Evolutionary conservation across 2,113 vertebrate genomes (phyloP).

Genomic region (Lycocorax pyrrhopterus): DNA sequence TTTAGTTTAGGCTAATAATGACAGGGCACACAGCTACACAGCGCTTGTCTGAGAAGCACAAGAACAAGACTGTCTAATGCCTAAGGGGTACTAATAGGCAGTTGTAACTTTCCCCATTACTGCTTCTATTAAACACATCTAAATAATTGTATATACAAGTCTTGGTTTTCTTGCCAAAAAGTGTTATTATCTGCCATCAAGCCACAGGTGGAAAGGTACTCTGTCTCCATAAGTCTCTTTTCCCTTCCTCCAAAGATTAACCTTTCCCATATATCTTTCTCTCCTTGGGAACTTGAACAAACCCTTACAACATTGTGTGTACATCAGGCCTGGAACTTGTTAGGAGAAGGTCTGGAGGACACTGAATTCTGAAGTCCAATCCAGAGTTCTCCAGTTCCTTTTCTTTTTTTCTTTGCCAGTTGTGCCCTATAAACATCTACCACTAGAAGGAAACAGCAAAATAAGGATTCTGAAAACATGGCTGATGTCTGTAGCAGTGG

Average conservation of each 20-base stretch:
- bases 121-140: background rate
- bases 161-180: background rate
- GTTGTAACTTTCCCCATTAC: background rate
- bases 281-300: background rate
- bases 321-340: background rate
- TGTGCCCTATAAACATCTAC: rapidly evolving
- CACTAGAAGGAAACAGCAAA: background rate
- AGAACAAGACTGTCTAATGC: background rate
- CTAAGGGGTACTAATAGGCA: background rate
- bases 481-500: background rate
- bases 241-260: background rate
- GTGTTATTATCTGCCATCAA: background rate
- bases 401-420: background rate
- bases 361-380: background rate
- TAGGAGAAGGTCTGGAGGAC: background rate
- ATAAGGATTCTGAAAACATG: background rate
- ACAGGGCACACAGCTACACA: background rate
- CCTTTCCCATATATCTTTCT: background rate
- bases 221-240: background rate
- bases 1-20: background rate
- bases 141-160: background rate
- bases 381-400: background rate
- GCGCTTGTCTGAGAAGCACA: background rate
- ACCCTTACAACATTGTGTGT: background rate
- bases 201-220: background rate